Base-by-base conservation (phyloP, 2,888 invertebrate genomes). In the Carpatolechia fugitivella region DNA sequence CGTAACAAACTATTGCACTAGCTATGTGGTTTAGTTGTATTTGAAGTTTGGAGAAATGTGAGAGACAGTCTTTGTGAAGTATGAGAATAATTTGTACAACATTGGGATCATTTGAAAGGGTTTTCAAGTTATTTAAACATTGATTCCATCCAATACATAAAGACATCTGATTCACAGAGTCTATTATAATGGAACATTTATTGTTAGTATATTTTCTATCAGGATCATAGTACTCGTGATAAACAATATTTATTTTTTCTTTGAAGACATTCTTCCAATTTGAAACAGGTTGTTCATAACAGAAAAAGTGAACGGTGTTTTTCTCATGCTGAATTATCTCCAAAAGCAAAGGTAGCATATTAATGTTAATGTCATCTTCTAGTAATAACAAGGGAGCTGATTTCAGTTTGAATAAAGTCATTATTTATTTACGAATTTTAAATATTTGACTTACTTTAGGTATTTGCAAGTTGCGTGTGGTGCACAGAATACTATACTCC, bases 1-100 rank as follows among this genome's bases (percentile, higher is more conserved):
- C 71, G 72, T 72, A 82, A 52, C 81, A 69, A 63, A 89, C 59
- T 61, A 81, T 68, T 67, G 82, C 76, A 85, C 70, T 78, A 3
- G 79, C 78, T 60, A 92, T 72, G 66, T 92, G 85, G 60, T 84
- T 81, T 57, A 92, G 83, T 66, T 89, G 82, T 52, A 75, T 72
- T 58, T 77, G 74, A 58, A 89, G 60, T 68, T 87, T 88, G 0
- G 82, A 79, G 49, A 67, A 68, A 56, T 83, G 80, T 30, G 77
- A 63, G 0, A 91, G 61, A 65, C 92, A 84, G 67, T 92, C 92
- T 64, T 69, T 82, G 65, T 92, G 92, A 31, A 91, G 60, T 55
- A 90, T 66, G 18, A 85, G 52, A 60, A 90, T 70, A 16, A 87
- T 31, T 69, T 83, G 84, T 10, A 66, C 67, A 3, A 85, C 66